Base-by-base conservation (phyloP, 2,888 invertebrate species). In the Frankliniella fusca region DNA sequence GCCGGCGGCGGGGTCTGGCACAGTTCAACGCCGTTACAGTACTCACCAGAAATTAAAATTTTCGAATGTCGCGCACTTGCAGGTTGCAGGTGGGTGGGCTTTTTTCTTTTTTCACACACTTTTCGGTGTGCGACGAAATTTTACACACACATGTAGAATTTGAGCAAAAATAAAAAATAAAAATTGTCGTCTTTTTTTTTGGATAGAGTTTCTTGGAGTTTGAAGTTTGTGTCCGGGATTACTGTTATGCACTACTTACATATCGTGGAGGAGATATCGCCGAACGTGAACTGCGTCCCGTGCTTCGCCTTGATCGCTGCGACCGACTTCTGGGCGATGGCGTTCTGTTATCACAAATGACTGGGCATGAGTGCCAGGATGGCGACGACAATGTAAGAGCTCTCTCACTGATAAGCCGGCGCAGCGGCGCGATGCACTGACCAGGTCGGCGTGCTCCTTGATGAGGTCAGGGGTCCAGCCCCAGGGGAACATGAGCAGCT, bases 401-500 rank as follows among this genome's bases (percentile, higher is more conserved):
- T 18, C 61, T 38, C 38, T 38, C 5, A 38, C 2, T 38, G 38
- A 38, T n/a, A n/a, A 54, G 54, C 54, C 54, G 50, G 50, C 50
- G 10, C 50, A 15, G 50, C 50, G 9, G 50, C 10, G 50, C 15
- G 50, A 11, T 11, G 54, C 61, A 61, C 61, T 61, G 20, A 61
- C 61, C 61, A 95, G 89, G 83, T 95, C 93, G 82, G 90, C 88
- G 86, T 93, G 90, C 87, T 94, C 94, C 83, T 93, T 91, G 0
- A 95, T 86, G 10, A 85, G 84, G 28, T 84, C 83, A 50, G 85
- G 85, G 48, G 86, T 85, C 87, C 95, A 95, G 27, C 96, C 96
- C 95, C 95, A 96, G 12, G 96, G 95, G 86, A 94, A 94, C 11
- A 96, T 89, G 82, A 96, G 92, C 86, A 94, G 94, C 86, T 97